Base-by-base conservation (phyloP, 2,888 invertebrate genomes). In the Campoplex capitator region DNA sequence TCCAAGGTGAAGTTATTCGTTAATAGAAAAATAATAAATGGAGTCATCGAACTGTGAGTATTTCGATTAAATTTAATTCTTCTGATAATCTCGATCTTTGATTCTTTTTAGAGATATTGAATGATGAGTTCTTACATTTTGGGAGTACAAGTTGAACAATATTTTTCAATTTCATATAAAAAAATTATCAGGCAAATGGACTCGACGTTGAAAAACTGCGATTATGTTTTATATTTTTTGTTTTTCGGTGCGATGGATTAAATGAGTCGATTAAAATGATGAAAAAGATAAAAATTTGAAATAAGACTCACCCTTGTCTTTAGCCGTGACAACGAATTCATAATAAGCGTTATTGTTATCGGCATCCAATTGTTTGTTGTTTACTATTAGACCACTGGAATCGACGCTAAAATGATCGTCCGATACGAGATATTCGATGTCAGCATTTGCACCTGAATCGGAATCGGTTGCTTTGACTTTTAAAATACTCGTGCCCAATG, bases 281-380 rank as follows among this genome's bases (percentile, higher is more conserved):
- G 71, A 16, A 35, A 4, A 38, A 23, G 38, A 23, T 54, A 1
- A 0, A 6, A 42, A 23, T 32, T 32, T 71, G 9, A 35, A 56
- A 38, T 18, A 2, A 28, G 42, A 73, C 88, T 84, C 91, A 95
- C 95, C 99, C 95, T 98, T 98, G 93, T 99, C 99, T 94, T 97
- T 98, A 11, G 99, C 99, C 3, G 98, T 98, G 35, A 99, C 98
- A 48, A 96, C 96, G 93, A 99, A 98, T 94, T 99, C 98, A 93
- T 99, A 99, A 94, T 99, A 99, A 67, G 98, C 98, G 94, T 98
- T 98, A 93, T 99, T 98, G 93, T 99, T 98, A 93, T 99, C 99
- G 8, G 99, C 99, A 93, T 99, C 99, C 82, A 99, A 95, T 93
- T 98, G 98, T 92, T 98, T 98, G 94, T 98, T 98, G 93, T 98